A percentile compares a stretch with the other conserved stretches of the same genome.
phyloP scores from a whole-genome alignment of 1,140 invertebrate genomes.

The Harlomillsia oculata region DNA sequence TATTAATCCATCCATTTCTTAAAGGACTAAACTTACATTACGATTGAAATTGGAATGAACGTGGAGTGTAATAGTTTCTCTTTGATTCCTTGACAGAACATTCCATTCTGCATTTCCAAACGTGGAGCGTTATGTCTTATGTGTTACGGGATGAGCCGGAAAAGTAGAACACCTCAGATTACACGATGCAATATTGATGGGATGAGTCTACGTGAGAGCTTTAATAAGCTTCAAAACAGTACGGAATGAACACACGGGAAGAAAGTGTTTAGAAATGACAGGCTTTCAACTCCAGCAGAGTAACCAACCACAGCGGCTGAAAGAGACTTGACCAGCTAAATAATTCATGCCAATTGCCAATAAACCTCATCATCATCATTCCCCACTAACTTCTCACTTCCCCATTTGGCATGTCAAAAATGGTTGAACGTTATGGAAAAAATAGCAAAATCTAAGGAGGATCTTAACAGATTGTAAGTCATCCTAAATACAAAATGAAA shows the following conservation, averaged over 20 bases:
- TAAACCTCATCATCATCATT: slow-evolving; percentile 24
- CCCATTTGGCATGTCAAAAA: too few relatives aligned
- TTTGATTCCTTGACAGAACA: not conserved
- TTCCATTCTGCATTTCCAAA: not conserved
- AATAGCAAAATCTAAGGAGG: not conserved
- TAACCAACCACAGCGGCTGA: not conserved
- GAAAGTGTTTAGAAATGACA: not conserved
- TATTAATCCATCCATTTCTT: too few relatives aligned
- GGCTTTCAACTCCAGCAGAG: not conserved
- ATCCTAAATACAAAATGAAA: too few relatives aligned
- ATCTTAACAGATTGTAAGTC: not conserved
- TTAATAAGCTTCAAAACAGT: not conserved
- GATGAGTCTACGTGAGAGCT: slow-evolving; percentile 1
- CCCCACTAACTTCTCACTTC: too few relatives aligned
- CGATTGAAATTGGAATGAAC: too few relatives aligned
- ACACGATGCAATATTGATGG: slow-evolving; percentile 16
- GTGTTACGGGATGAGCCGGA: slow-evolving; percentile 10
- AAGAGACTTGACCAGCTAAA: slow-evolving; percentile 12
- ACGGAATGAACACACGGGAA: not conserved
- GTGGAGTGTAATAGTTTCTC: slow-evolving; percentile 9
- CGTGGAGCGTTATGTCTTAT: slow-evolving; percentile 5
- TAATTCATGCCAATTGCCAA: slow-evolving; percentile 21
- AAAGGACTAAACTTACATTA: too few relatives aligned
- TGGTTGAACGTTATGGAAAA: too few relatives aligned
- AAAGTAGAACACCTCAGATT: slow-evolving; percentile 15